Percentiles rank a stretch among this genome's conserved stretches.
These are phyloP conservation scores for Papilio demoleus DNA, from an alignment of 2,888 invertebrate species.

Conservation along the genomic window DNA sequence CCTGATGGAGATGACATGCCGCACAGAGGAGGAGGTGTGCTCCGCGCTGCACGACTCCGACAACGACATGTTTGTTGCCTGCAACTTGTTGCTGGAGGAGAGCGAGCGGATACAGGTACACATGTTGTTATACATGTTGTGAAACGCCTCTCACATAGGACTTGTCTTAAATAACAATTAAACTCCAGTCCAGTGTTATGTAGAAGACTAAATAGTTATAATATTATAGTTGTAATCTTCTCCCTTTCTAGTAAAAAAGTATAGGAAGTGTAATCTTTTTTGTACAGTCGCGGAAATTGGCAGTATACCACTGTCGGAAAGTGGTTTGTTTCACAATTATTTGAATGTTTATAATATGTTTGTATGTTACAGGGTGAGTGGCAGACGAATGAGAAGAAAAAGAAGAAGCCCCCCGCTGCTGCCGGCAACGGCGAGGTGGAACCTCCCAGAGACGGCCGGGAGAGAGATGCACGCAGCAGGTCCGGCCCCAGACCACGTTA, in stretches of 20 bases:
- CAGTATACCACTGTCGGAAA: too few relatives aligned
- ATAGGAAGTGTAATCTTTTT: too few relatives aligned
- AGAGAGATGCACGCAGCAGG: constrained; percentile 51
- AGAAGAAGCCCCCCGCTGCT: constrained; percentile 88
- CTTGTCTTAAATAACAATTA: too few relatives aligned
- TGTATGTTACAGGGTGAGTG: constrained; percentile 86
- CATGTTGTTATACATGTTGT: too few relatives aligned
- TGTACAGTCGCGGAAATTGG: too few relatives aligned
- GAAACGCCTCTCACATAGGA: too few relatives aligned
- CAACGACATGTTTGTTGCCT: constrained; percentile 93
- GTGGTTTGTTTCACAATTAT: too few relatives aligned
- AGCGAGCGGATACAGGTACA: constrained; percentile 82
- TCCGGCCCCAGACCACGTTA: constrained; percentile 66
- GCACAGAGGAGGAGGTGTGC: constrained; percentile 95
- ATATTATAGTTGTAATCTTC: too few relatives aligned
- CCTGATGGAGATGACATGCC: constrained; percentile 95
- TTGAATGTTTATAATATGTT: not conserved
- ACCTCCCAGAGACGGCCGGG: constrained; percentile 56
- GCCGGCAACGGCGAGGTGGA: constrained; percentile 74
- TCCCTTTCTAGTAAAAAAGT: too few relatives aligned
- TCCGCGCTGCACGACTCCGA: constrained; percentile 97
- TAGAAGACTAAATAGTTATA: too few relatives aligned
- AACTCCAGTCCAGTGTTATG: too few relatives aligned
- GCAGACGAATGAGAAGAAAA: constrained; percentile 94
- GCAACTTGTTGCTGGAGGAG: constrained; percentile 91